phyloP scores from a whole-genome alignment of 2,888 invertebrate genomes.

The Dynastes tityus region DNA sequence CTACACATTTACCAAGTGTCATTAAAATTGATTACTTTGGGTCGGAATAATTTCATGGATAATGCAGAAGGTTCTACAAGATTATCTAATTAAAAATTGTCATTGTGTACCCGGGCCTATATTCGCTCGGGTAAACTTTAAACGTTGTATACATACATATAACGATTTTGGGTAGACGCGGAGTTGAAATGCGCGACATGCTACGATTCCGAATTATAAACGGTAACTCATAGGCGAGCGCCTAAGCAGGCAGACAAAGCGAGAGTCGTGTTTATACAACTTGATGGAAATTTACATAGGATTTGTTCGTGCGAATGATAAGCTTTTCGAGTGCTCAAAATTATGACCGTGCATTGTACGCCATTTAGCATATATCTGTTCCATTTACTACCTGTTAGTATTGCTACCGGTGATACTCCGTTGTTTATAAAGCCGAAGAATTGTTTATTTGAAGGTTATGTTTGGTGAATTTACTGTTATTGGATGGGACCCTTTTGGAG shows the following conservation, averaged over 20 bases:
- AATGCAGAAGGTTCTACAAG: too few species aligned
- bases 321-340: neutral
- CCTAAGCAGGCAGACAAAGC: neutral
- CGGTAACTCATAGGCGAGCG: neutral
- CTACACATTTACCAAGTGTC: too few species aligned
- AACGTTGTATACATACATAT: neutral
- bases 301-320: neutral
- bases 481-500: too few species aligned
- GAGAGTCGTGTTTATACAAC: neutral
- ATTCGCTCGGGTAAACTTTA: neutral
- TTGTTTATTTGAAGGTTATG: too few species aligned
- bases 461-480: too few species aligned
- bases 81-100: neutral
- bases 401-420: too few species aligned
- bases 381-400: too few species aligned
- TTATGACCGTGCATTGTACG: too few species aligned
- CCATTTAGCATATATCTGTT: too few species aligned
- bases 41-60: too few species aligned
- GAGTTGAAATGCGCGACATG: neutral
- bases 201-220: conserved; percentile 5
- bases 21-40: too few species aligned
- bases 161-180: neutral
- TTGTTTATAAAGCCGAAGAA: too few species aligned
- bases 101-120: neutral
- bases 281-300: conserved; percentile 5